Base-by-base conservation (phyloP, 2,113 vertebrate genomes). In the Pristiophorus japonicus region DNA sequence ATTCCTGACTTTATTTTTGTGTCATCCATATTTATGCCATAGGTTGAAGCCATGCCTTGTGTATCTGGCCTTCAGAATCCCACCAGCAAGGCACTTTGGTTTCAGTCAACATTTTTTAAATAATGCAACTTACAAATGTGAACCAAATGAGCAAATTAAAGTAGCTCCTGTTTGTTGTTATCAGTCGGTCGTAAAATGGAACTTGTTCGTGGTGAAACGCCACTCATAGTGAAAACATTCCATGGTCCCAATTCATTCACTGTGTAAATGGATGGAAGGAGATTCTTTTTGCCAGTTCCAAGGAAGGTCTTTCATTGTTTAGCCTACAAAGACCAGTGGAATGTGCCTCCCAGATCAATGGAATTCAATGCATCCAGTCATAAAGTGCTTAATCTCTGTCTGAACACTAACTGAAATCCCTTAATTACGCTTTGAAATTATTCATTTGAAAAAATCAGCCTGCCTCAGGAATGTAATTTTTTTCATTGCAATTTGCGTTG, bases 351-450 rank as follows among this genome's bases (percentile, higher is more conserved):
- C 24, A 51, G 65, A 70, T 94, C 93, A 70, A 94, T 94, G 93
- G 66, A 94, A 94, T 94, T 94, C 93, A 94, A 70, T 30, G 45
- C 62, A 94, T 27, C 63, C n/a, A 66, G 62, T 93, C 34, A n/a
- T 51, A 70, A 94, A 70, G 42, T 73, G 42, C 66, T 73, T 94
- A 94, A 94, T 94, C 93, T 47, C 93, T 67, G 93, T 94, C 93
- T 94, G 93, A 67, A 94, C 93, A 18, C 66, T 27, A 47, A 51
- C 42, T 70, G 45, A 51, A 94, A 51, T 94, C 93, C 42, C 66
- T 94, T 94, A 70, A 73, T 70, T 94, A 94, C 45, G n/a, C 93
- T 94, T 94, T 45, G 4, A 94, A 94, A 73, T 70, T 47, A 94
- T 94, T 94, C 93, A 47, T 94, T 73, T 7, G 11, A 47, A 67